A percentile compares a stretch with the other conserved stretches of the same genome.
These are phyloP conservation scores for Tipula helvola DNA, from an alignment of 2,888 invertebrate genomes.

Conservation along the genomic window DNA sequence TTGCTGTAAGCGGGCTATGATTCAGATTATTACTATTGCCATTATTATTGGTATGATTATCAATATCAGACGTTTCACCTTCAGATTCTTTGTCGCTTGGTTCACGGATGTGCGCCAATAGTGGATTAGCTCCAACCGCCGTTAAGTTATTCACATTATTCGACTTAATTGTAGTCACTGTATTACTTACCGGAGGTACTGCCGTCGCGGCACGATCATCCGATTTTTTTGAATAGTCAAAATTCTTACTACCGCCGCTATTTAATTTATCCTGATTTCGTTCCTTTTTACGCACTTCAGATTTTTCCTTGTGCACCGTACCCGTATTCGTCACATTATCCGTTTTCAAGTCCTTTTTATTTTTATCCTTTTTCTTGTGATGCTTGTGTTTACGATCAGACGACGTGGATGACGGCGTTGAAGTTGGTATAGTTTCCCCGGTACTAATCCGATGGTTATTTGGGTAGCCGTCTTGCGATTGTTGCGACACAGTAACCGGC, in stretches of 20 bases:
- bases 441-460: slow-evolving; percentile 8
- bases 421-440: slow-evolving; percentile 13
- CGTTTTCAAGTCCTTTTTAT: slow-evolving; percentile 49
- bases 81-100: slow-evolving; percentile 28
- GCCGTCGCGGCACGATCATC: background rate
- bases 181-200: background rate
- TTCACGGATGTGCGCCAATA: slow-evolving; percentile 19
- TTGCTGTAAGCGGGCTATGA: background rate
- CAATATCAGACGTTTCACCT: slow-evolving; percentile 16
- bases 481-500: background rate
- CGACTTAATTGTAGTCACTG: slow-evolving; percentile 11
- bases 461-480: background rate
- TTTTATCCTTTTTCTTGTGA: slow-evolving; percentile 52
- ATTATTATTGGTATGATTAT: background rate
- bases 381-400: slow-evolving; percentile 45
- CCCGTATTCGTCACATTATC: slow-evolving; percentile 39
- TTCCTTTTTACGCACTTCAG: slow-evolving; percentile 15
- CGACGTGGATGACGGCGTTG: slow-evolving; percentile 17
- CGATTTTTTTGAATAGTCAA: background rate
- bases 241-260: background rate
- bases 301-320: slow-evolving; percentile 30
- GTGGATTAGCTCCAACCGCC: slow-evolving; percentile 4
- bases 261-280: slow-evolving; percentile 21
- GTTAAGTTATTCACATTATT: background rate
- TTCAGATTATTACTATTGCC: background rate